Evolutionary conservation across 2,888 invertebrate genomes (phyloP).

Genomic region (Drosophila greeni): DNA sequence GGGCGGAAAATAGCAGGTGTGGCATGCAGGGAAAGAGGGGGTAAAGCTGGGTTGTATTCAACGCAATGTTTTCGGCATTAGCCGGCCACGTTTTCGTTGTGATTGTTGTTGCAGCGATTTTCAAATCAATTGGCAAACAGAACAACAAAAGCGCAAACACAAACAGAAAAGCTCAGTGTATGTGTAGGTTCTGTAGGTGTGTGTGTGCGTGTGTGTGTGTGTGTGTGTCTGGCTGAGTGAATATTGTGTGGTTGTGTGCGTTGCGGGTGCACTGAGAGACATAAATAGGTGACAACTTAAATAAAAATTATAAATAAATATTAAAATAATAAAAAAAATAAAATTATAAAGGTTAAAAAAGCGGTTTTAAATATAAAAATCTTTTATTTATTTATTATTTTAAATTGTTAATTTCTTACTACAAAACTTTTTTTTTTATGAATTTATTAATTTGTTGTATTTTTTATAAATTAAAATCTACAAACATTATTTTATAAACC

Average conservation of each 20-base stretch:
- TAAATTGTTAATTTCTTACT: too few relatives aligned
- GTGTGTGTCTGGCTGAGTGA: constrained; percentile 30
- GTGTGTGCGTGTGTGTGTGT: constrained; percentile 12
- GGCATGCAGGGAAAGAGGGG: background rate
- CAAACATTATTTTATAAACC: too few relatives aligned
- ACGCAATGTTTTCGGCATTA: constrained; percentile 57
- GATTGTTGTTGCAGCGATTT: constrained; percentile 59
- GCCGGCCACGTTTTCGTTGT: constrained; percentile 38
- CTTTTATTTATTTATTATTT: too few relatives aligned
- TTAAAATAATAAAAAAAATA: too few relatives aligned
- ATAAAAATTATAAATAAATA: too few relatives aligned
- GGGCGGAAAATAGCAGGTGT: background rate
- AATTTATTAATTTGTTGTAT: too few relatives aligned
- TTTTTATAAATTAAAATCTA: too few relatives aligned
- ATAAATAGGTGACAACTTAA: too few relatives aligned
- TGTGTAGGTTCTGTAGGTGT: constrained; percentile 1
- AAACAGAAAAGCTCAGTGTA: constrained; percentile 38
- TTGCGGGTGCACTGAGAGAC: constrained; percentile 6
- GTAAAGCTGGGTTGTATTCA: constrained; percentile 8
- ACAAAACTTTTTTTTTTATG: too few relatives aligned
- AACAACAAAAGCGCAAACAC: constrained; percentile 70
- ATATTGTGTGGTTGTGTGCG: constrained; percentile 18
- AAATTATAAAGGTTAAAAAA: too few relatives aligned
- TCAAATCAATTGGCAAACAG: constrained; percentile 67
- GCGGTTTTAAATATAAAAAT: too few relatives aligned